Base-by-base conservation (phyloP, 2,113 vertebrate species). In the Osmerus mordax region DNA sequence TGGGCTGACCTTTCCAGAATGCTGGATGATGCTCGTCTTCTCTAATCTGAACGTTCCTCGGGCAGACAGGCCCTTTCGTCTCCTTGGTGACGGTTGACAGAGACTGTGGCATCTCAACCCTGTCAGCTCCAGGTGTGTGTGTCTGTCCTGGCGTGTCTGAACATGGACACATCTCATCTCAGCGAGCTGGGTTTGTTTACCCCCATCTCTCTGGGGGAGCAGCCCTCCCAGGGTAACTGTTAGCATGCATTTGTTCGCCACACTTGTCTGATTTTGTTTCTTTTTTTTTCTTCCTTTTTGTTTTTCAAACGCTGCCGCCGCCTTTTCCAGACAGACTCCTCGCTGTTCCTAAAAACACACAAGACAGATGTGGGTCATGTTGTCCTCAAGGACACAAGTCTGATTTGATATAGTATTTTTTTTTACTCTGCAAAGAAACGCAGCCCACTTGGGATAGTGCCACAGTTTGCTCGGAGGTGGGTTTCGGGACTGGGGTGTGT, bases 1-100 rank as follows among this genome's bases (percentile, higher is more conserved):
- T 16, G 25, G 53, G 47, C n/a, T 78, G 79, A 85, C 78, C 74
- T 84, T 84, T 80, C 74, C 55, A 76, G 67, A 78, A 47, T 12
- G 41, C 18, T 15, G 66, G 77, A 47, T 11, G 76, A 75, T 73
- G 70, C 73, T 51, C 72, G 32, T 74, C 61, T 75, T 70, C 63
- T 72, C 66, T 58, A 52, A 13, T 79, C 41, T 60, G 64, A 82
- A 78, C 68, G 70, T 76, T 77, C 52, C 52, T 61, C 63, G 63
- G 21, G 73, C 58, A 23, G 53, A 28, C 54, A 19, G 70, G 51
- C 60, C 53, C 29, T 77, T 79, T 81, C 53, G 18, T 74, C 16
- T 67, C 65, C 29, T 64, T 62, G 65, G 71, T 69, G 18, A 16
- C 19, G 67, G 75, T 74, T 75, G 69, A 29, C 79, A 82, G 70